Evolutionary conservation across 2,888 invertebrate species (phyloP), one percentile per base, ranked within the genome.

Genomic region (Epicampocera succincta): DNA sequence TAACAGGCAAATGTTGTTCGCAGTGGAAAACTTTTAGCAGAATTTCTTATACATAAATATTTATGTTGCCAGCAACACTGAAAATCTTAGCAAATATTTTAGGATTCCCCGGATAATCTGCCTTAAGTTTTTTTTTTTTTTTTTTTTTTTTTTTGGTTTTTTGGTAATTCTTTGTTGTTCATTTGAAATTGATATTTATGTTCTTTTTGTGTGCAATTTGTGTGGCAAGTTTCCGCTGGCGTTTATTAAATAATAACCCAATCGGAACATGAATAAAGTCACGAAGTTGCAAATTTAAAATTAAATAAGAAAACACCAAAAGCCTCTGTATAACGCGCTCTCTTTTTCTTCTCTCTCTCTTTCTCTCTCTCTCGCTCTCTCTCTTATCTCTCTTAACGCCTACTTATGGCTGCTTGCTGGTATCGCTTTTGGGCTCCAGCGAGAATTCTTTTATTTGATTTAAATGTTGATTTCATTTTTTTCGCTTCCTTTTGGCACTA

Each of bases 181-280:
- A 61, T 11, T 33, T 38, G 9, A 68, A 76, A 76, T 68, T 76
- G 44, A 69, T 61, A 52, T 68, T 68, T 60, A 69, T 76, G 42
- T 8, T 68, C 40, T 11, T 13, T 29, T 5, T 72, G 42, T 52
- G 52, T 3, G 29, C n/a, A n/a, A n/a, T 6, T 56, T 54, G 2
- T 52, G 13, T 40, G 29, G 17, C 19, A 54, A 33, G 6, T 9
- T 50, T n/a, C 42, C 52, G 13, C 52, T 76, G 60, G 60, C 52
- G 40, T 25, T 69, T 46, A 29, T 19, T 33, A 29, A 44, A 21
- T 17, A 17, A 17, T 3, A 54, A 25, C 5, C 11, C 15, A 52
- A 50, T n/a, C n/a, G n/a, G n/a, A n/a, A 21, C 19, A 40, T 21
- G 17, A 13, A 33, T 15, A 46, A 21, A n/a, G 12, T 13, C 12